A percentile compares a stretch with the other conserved stretches of the same genome.
Conservation (phyloP, 2,797 vertebrate genomes). For the Huso huso region DNA sequence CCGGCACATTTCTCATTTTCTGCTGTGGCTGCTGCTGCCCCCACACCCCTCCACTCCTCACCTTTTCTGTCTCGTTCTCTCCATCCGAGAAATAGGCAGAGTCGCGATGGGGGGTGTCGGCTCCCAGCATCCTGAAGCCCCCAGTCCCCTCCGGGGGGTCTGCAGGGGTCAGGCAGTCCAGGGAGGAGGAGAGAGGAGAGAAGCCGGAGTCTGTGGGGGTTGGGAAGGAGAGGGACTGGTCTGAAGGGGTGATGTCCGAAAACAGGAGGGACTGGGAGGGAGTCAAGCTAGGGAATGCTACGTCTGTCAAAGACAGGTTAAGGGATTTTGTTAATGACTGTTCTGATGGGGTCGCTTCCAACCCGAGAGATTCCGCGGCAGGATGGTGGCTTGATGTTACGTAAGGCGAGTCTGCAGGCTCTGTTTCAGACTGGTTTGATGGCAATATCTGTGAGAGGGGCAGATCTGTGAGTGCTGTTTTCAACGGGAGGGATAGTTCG, state of each 20-base stretch:
- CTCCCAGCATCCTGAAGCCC: constrained; percentile 66
- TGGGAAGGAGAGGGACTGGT: constrained; percentile 44
- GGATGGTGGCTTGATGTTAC: no score
- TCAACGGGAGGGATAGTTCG: no score
- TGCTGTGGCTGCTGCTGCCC: neutral
- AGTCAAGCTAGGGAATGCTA: no score
- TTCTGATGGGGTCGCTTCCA: no score
- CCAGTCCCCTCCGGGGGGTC: constrained; percentile 61
- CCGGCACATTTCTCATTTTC: neutral
- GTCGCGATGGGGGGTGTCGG: constrained; percentile 72
- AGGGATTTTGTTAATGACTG: no score
- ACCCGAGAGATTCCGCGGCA: no score
- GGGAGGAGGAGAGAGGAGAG: constrained; percentile 63
- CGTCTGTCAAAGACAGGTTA: no score
- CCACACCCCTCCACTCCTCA: constrained; percentile 41
- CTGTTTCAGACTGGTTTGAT: no score
- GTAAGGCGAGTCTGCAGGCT: no score
- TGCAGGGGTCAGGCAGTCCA: constrained; percentile 71
- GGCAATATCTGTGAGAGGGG: no score
- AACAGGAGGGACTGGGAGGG: neutral
- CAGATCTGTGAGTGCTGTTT: no score
- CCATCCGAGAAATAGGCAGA: constrained; percentile 82
- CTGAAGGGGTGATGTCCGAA: constrained; percentile 35
- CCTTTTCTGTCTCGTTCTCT: constrained; percentile 64
- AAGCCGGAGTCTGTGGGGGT: constrained; percentile 63